Evolutionary conservation across 2,113 vertebrate genomes (phyloP).

Genomic region (Gavia stellata): DNA sequence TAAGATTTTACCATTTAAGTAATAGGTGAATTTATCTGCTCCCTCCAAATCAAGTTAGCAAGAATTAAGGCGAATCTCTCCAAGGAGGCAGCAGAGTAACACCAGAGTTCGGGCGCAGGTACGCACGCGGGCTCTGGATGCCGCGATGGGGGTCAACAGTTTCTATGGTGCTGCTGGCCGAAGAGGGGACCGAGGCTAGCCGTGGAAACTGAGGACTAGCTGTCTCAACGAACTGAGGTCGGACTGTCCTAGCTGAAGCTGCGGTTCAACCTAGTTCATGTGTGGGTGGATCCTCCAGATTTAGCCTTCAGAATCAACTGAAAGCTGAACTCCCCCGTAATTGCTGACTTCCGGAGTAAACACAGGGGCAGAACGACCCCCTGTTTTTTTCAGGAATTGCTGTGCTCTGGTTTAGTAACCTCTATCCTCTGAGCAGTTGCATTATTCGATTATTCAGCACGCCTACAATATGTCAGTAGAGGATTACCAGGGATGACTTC

Average conservation of each 20-base stretch:
- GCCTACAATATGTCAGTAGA: background rate
- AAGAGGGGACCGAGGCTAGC: rapidly evolving
- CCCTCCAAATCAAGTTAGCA: too few species aligned
- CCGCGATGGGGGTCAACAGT: rapidly evolving
- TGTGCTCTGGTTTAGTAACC: background rate
- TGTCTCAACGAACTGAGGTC: background rate
- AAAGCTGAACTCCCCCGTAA: background rate
- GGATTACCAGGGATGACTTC: background rate
- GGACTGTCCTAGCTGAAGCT: background rate
- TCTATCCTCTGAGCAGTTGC: background rate
- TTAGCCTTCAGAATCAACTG: background rate
- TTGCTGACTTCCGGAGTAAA: background rate
- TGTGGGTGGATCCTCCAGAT: slow-evolving; percentile 3
- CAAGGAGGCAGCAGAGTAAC: background rate
- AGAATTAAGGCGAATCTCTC: background rate
- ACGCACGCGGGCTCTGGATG: rapidly evolving
- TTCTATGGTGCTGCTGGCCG: background rate
- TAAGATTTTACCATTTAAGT: background rate
- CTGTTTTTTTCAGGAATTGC: background rate
- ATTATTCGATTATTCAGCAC: background rate
- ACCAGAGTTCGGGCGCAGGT: background rate
- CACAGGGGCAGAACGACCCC: background rate
- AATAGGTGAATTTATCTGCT: background rate
- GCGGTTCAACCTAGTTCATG: background rate
- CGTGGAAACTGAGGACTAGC: rapidly evolving